These are phyloP conservation scores for Melanerpes formicivorus DNA, from an alignment of 2,113 vertebrate genomes.

Conservation along the genomic window DNA sequence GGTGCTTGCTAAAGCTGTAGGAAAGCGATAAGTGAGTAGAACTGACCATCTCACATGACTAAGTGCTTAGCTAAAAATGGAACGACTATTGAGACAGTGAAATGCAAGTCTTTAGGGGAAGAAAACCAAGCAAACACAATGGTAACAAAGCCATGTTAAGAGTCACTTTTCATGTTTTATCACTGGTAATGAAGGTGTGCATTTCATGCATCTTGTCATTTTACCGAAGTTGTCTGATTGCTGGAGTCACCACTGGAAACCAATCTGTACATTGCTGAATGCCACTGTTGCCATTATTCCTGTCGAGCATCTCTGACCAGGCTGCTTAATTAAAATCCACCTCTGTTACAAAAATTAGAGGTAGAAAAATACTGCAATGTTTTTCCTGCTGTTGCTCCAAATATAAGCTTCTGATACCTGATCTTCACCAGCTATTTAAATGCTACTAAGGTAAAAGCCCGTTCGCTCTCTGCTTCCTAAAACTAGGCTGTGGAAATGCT, in stretches of 20 bases:
- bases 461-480: neutral
- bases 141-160: neutral
- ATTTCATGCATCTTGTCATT: fast-evolving
- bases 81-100: neutral
- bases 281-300: neutral
- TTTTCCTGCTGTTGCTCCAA: neutral
- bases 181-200: neutral
- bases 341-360: neutral
- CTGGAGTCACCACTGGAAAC: neutral
- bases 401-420: neutral
- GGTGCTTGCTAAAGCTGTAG: neutral
- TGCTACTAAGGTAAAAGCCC: neutral
- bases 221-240: neutral
- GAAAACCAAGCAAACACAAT: neutral
- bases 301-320: neutral
- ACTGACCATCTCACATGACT: neutral
- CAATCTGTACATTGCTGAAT: neutral
- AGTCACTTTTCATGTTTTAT: neutral
- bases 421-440: neutral
- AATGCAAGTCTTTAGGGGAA: neutral
- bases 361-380: neutral
- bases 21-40: neutral
- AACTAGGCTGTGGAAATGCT: neutral
- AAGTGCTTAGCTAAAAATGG: neutral
- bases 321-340: neutral